Evolutionary conservation across 2,113 vertebrate species (phyloP).

Genomic region (Xenotilapia leptura): DNA sequence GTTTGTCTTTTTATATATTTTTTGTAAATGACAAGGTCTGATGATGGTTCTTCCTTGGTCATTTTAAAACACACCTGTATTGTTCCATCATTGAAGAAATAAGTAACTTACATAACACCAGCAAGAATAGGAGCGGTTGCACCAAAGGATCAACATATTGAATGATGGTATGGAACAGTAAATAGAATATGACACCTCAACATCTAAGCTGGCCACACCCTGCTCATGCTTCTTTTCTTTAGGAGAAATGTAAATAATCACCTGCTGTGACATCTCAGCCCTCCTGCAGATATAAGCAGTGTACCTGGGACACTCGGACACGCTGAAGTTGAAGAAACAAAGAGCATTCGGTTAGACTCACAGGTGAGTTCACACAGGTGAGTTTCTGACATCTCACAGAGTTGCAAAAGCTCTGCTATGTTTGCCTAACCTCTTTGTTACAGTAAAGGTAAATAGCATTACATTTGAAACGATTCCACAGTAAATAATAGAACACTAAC

Average conservation of each 20-base stretch:
- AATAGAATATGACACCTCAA: neutral
- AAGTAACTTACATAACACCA: no score
- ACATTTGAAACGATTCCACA: accelerated
- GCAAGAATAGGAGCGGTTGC: neutral
- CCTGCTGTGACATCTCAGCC: neutral
- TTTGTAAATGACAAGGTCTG: no score
- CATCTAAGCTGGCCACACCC: neutral
- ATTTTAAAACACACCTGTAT: no score
- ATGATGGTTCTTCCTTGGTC: no score
- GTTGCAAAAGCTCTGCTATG: neutral
- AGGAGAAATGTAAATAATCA: neutral
- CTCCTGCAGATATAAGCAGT: neutral
- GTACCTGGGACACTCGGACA: neutral
- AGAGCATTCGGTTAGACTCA: neutral
- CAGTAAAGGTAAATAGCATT: accelerated
- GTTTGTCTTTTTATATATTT: no score
- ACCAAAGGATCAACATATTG: neutral
- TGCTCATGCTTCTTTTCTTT: accelerated
- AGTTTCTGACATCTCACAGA: neutral
- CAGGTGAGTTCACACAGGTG: neutral
- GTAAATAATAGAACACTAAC: neutral
- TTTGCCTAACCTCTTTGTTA: accelerated
- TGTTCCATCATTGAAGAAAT: no score
- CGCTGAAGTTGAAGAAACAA: neutral
- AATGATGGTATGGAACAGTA: neutral